A percentile compares a stretch with the other conserved stretches of the same genome.
phyloP scores from a whole-genome alignment of 1,140 invertebrate genomes.

The Drosophila mojavensis region DNA sequence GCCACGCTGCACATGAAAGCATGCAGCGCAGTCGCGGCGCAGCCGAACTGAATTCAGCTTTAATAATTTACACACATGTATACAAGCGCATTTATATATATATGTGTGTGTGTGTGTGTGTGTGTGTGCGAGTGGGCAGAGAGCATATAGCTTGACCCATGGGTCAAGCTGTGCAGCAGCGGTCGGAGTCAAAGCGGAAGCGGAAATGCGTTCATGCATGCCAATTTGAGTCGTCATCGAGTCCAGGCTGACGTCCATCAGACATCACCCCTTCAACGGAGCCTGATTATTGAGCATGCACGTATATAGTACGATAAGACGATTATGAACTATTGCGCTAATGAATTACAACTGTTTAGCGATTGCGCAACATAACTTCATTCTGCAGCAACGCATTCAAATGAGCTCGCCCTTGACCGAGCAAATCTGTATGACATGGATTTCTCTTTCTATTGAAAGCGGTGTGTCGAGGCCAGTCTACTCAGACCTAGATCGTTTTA shows the following conservation, averaged over 20 bases:
- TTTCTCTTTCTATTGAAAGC: background rate
- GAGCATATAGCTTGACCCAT: conserved; percentile 28
- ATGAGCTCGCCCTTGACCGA: background rate
- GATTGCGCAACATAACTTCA: conserved; percentile 6
- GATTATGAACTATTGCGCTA: conserved; percentile 21
- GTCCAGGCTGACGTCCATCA: conserved; percentile 13
- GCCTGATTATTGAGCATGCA: conserved; percentile 26
- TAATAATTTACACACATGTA: conserved; percentile 60
- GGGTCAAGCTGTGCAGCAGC: conserved; percentile 1
- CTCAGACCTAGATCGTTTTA: background rate
- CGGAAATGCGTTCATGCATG: conserved; percentile 70
- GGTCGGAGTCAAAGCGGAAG: conserved; percentile 35
- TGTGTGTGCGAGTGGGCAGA: background rate
- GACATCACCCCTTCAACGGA: conserved; percentile 9
- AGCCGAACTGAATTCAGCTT: conserved; percentile 45
- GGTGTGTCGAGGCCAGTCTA: background rate
- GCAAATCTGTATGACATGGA: too few relatives aligned
- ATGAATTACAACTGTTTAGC: conserved; percentile 35
- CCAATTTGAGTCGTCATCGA: conserved; percentile 40
- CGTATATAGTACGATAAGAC: conserved; percentile 5
- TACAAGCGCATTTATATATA: conserved; percentile 8
- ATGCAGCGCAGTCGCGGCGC: conserved; percentile 16
- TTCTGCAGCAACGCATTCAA: background rate
- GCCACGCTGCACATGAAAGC: conserved; percentile 50
- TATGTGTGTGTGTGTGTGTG: conserved; percentile 3